Evolutionary conservation across 1,140 invertebrate genomes (phyloP).

Genomic region (Heliconius hewitsoni): DNA sequence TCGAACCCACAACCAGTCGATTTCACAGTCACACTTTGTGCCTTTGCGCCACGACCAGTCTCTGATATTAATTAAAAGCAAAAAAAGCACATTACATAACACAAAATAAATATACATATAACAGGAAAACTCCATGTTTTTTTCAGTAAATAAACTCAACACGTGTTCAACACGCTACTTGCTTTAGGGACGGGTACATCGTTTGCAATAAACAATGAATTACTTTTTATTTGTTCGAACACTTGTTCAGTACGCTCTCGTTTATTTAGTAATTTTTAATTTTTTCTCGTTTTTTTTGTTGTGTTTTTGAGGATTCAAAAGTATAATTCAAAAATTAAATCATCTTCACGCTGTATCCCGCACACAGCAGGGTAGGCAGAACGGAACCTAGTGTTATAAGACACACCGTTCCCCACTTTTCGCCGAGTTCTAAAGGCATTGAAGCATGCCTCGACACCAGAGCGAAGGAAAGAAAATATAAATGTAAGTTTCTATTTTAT

Average conservation of each 20-base stretch:
- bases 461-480: too few relatives aligned
- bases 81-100: background rate
- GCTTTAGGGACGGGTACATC: background rate
- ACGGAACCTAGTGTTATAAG: too few relatives aligned
- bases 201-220: slow-evolving; percentile 2
- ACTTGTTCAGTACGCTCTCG: background rate
- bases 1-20: too few relatives aligned
- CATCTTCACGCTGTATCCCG: too few relatives aligned
- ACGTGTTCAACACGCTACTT: background rate
- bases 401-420: too few relatives aligned
- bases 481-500: too few relatives aligned
- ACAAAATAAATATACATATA: background rate
- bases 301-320: background rate
- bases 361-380: too few relatives aligned
- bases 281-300: background rate
- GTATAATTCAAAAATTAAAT: background rate
- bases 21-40: too few relatives aligned
- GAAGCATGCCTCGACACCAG: too few relatives aligned
- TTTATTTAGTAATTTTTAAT: background rate
- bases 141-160: background rate
- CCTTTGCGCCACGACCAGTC: too few relatives aligned
- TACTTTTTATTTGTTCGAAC: slow-evolving; percentile 1
- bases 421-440: too few relatives aligned
- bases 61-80: too few relatives aligned
- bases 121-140: background rate